phyloP scores from a whole-genome alignment of 2,888 invertebrate species.

The Trichopria drosophilae region DNA sequence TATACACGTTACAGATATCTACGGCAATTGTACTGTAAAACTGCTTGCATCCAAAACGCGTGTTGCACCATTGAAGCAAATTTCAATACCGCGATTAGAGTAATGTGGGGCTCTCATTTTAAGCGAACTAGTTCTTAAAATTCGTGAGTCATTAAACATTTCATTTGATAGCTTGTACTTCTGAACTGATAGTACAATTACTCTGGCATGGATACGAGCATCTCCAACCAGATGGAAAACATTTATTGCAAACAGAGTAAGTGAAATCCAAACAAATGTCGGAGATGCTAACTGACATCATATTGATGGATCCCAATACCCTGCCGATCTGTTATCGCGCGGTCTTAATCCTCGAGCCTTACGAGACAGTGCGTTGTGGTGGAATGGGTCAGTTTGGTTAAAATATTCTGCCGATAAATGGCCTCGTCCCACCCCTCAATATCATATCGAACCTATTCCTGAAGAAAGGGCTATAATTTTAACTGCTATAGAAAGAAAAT shows the following conservation, averaged over 20 bases:
- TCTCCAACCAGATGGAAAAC: too few relatives aligned
- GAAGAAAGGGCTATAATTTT: not conserved
- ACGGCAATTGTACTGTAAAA: not conserved
- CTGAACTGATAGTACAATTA: conserved; percentile 3
- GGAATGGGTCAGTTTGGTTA: conserved; percentile 1
- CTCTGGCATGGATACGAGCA: not conserved
- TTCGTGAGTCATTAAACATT: not conserved
- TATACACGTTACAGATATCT: not conserved
- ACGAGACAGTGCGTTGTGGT: not conserved
- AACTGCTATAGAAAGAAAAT: not conserved
- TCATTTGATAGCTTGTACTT: not conserved
- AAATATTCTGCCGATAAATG: not conserved
- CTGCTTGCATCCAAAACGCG: not conserved
- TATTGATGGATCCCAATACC: too few relatives aligned
- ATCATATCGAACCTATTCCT: not conserved
- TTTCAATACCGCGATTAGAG: not conserved
- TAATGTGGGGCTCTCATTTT: too few relatives aligned
- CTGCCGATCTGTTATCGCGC: too few relatives aligned
- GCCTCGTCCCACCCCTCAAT: not conserved
- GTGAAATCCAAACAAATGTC: not conserved
- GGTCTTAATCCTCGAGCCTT: too few relatives aligned
- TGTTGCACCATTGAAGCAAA: not conserved
- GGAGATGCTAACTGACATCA: not conserved
- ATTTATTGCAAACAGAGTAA: not conserved
- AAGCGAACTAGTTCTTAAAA: not conserved